Base-by-base conservation (phyloP, 2,888 invertebrate genomes). In the Perithous albicinctus region DNA sequence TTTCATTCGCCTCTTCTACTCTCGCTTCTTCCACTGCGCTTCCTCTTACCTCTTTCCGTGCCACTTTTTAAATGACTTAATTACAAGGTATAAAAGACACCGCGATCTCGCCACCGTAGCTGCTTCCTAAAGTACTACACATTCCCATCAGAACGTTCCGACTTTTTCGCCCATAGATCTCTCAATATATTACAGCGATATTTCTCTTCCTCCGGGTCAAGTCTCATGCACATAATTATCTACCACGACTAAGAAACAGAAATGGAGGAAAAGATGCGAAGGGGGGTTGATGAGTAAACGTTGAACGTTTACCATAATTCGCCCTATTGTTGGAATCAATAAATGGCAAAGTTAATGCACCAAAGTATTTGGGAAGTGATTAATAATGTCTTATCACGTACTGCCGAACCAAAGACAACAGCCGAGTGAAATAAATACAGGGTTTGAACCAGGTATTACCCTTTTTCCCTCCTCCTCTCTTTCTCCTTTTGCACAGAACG, bases 61-160 rank as follows among this genome's bases (percentile, higher is more conserved):
- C 80, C 79, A 83, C 77, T 54, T 78, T n/a, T 83, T 75, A 78
- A 83, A 85, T 84, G 84, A 85, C 84, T 85, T 84, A 85, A 85
- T 85, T 85, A 85, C 84, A 80, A 85, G 81, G 84, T 85, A 85
- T 85, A 84, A 85, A 85, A 78, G 82, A 84, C 78, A 82, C 77
- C 73, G 63, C 76, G 59, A 59, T 70, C 67, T 61, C 46, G 56
- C 41, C 61, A 54, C 46, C 54, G 69, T 15, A 74, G 59, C 32
- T 63, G 38, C 51, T 78, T 64, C 41, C 63, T 43, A 26, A 61
- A 67, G 20, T 59, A 67, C 67, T 64, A 35, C 59, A 46, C 56
- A 38, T 48, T 46, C 75, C 64, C 41, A 20, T 12, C 64, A 3
- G 23, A 12, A n/a, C 35, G 15, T 38, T 38, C 20, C 54, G 38